Conservation (phyloP, 2,888 invertebrate genomes). For the Acleris sparsana region DNA sequence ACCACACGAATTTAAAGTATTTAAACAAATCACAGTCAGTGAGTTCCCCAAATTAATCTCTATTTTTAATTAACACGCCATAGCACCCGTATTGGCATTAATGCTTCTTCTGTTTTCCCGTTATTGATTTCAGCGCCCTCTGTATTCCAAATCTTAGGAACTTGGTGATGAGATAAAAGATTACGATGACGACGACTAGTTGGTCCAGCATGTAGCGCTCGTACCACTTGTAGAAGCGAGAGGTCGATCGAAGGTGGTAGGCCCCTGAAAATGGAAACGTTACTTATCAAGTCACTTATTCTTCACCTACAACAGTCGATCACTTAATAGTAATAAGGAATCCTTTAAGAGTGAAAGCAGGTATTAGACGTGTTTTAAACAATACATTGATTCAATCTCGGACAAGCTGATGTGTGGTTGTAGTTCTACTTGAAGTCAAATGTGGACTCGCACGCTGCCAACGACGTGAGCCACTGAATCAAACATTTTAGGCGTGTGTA, state of each 20-base stretch:
- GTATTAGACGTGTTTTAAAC: too few relatives aligned
- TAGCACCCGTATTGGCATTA: background rate
- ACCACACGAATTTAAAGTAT: too few relatives aligned
- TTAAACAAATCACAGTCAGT: too few relatives aligned
- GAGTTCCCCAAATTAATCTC: background rate
- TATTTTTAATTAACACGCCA: background rate
- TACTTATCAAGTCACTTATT: background rate
- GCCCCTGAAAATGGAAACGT: conserved; percentile 49
- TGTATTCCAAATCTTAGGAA: conserved; percentile 39
- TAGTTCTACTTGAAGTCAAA: too few relatives aligned
- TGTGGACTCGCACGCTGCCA: too few relatives aligned
- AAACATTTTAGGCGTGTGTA: too few relatives aligned
- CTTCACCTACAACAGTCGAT: too few relatives aligned
- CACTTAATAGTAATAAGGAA: too few relatives aligned
- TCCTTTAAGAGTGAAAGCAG: too few relatives aligned
- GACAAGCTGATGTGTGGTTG: too few relatives aligned
- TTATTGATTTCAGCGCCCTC: conserved; percentile 13
- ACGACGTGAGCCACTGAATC: too few relatives aligned
- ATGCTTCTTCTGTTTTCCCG: conserved; percentile 18
- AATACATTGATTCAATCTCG: too few relatives aligned
- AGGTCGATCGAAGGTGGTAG: conserved; percentile 55
- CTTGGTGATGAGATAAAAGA: conserved; percentile 38
- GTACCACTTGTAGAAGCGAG: conserved; percentile 56
- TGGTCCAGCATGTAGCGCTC: conserved; percentile 60
- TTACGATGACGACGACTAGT: conserved; percentile 41